Evolutionary conservation across 1,140 invertebrate genomes (phyloP).

Genomic region (Leptinotarsa undecemlineata): DNA sequence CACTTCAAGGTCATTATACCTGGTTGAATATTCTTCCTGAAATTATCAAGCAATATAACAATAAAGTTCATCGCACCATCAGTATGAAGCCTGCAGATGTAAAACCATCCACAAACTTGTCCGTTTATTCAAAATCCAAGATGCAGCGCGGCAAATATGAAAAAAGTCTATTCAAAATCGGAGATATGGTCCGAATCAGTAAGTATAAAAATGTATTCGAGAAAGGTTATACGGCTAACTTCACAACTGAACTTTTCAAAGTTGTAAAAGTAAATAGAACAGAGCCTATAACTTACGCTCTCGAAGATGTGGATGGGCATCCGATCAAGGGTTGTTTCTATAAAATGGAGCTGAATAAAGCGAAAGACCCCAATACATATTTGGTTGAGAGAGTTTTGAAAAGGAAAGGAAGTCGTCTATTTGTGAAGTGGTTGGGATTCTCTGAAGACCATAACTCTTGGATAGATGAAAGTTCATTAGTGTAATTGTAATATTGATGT

Average conservation of each 20-base stretch:
- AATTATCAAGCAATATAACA: constrained; percentile 49
- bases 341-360: constrained; percentile 48
- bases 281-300: constrained; percentile 49
- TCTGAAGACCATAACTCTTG: constrained; percentile 26
- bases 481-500: background rate
- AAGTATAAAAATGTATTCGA: constrained; percentile 54
- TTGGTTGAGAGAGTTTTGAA: constrained; percentile 52
- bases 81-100: constrained; percentile 45
- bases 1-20: constrained; percentile 44
- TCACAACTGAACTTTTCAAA: constrained; percentile 55
- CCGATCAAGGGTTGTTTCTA: constrained; percentile 53
- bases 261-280: constrained; percentile 48
- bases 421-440: constrained; percentile 53
- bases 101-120: constrained; percentile 33
- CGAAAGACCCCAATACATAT: constrained; percentile 48
- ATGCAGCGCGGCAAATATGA: constrained; percentile 9
- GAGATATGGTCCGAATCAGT: constrained; percentile 53
- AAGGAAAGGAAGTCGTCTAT: constrained; percentile 47
- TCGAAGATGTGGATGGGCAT: constrained; percentile 47
- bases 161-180: constrained; percentile 43
- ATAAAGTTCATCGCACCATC: constrained; percentile 50
- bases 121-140: constrained; percentile 37
- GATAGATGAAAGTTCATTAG: constrained; percentile 18
- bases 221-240: constrained; percentile 55
- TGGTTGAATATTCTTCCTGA: constrained; percentile 48